phyloP scores from a whole-genome alignment of 2,113 vertebrate species.

The Copsychus sechellarum region DNA sequence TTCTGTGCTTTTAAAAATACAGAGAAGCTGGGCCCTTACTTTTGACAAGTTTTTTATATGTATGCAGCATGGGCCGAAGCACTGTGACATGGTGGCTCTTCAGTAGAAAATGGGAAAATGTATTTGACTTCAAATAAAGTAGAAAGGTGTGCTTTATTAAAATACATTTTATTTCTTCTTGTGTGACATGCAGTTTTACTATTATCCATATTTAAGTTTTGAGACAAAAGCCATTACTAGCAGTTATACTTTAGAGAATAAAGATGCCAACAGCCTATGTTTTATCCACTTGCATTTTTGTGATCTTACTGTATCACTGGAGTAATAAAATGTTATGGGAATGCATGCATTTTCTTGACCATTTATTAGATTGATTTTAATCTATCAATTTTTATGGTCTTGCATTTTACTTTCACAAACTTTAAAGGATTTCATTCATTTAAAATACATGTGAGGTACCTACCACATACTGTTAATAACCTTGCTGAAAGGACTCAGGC shows the following conservation, averaged over 20 bases:
- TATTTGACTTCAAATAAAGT: neutral
- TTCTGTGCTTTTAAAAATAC: neutral
- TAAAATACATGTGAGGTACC: neutral
- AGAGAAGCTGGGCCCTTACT: neutral
- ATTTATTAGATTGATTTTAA: conserved; percentile 23
- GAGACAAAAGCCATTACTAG: neutral
- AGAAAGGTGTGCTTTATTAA: neutral
- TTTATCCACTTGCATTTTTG: neutral
- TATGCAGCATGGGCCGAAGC: neutral
- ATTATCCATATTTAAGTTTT: neutral
- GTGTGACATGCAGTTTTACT: neutral
- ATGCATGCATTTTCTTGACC: neutral
- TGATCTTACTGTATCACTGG: neutral
- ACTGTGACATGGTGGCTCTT: neutral
- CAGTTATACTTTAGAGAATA: neutral
- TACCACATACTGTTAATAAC: neutral
- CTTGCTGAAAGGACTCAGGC: neutral
- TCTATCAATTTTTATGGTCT: neutral
- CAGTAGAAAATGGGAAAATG: neutral
- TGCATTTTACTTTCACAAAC: neutral
- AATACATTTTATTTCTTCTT: neutral
- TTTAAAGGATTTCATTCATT: neutral
- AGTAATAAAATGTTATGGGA: neutral
- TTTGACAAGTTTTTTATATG: neutral
- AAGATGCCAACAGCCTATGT: neutral